Conservation (phyloP, 2,888 invertebrate species). For the Diplazon laetatorius region DNA sequence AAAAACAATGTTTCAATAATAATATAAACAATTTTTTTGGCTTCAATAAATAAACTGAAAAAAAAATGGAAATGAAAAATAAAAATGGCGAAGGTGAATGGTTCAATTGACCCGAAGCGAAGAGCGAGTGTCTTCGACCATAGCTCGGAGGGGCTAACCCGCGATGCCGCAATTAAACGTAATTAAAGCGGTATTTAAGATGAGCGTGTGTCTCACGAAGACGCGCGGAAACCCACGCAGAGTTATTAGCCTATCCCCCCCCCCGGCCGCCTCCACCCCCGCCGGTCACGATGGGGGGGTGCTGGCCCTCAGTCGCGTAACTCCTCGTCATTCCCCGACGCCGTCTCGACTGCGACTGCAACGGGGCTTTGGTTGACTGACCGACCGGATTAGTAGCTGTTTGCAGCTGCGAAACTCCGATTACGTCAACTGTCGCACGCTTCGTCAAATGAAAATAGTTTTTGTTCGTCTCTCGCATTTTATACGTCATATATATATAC, state of each 20-base stretch:
- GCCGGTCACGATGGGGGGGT: slow-evolving; percentile 11
- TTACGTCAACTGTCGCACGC: slow-evolving; percentile 55
- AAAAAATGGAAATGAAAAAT: slow-evolving; percentile 30
- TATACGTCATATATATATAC: too few relatives aligned
- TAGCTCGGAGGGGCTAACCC: slow-evolving; percentile 35
- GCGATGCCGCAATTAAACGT: slow-evolving; percentile 70
- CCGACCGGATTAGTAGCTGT: slow-evolving; percentile 58
- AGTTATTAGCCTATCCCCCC: too few relatives aligned
- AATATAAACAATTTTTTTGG: too few relatives aligned
- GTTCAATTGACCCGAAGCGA: slow-evolving; percentile 69
- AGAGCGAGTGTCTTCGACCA: slow-evolving; percentile 39
- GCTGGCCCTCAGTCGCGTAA: slow-evolving; percentile 4
- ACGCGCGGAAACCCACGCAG: not conserved
- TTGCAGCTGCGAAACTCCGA: slow-evolving; percentile 64
- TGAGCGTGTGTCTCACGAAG: slow-evolving; percentile 58
- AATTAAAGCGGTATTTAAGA: slow-evolving; percentile 73
- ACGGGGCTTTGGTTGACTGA: slow-evolving; percentile 71
- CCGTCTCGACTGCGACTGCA: slow-evolving; percentile 50
- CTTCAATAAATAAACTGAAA: too few relatives aligned
- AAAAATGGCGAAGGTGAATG: slow-evolving; percentile 46
- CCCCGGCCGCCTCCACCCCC: too few relatives aligned
- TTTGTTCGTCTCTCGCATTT: slow-evolving; percentile 6
- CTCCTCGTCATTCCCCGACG: slow-evolving; percentile 36
- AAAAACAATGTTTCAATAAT: too few relatives aligned
- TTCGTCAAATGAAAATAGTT: slow-evolving; percentile 55